A percentile compares a stretch with the other conserved stretches of the same genome.
Conservation (phyloP, 2,113 vertebrate genomes). For the Vidua chalybeata region DNA sequence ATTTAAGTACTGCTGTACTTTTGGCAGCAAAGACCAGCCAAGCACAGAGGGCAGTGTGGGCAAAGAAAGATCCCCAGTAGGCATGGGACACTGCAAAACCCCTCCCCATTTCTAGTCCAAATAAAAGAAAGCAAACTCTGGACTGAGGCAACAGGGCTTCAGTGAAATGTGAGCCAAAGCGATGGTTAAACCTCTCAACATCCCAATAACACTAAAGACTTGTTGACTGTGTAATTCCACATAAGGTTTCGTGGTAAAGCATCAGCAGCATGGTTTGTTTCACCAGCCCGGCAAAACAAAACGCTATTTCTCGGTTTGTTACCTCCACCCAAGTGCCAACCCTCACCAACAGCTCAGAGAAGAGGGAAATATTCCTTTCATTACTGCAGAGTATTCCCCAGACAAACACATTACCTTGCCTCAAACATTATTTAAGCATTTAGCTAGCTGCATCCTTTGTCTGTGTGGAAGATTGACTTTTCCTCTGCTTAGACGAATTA, state of each 20-base stretch:
- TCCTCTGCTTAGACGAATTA: neutral
- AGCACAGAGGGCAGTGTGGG: neutral
- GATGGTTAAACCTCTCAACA: neutral
- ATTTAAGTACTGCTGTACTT: neutral
- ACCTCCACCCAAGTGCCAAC: neutral
- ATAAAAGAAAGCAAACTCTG: neutral
- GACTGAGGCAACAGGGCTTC: neutral
- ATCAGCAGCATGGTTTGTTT: neutral
- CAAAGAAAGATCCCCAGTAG: neutral
- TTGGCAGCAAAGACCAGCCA: neutral
- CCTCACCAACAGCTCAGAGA: neutral
- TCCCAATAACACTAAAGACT: neutral
- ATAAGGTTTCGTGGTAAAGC: neutral
- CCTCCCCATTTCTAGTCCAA: neutral
- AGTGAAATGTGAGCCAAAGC: neutral
- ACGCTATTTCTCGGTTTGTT: neutral
- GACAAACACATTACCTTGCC: neutral
- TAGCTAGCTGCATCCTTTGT: neutral
- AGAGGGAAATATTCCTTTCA: neutral
- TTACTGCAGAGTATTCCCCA: neutral
- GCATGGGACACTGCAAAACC: neutral
- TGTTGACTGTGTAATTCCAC: neutral
- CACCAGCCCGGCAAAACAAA: neutral
- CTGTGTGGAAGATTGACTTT: neutral
- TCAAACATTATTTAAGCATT: neutral